Evolutionary conservation across 2,797 vertebrate genomes (phyloP), one percentile per base, ranked within the genome.

Genomic region (Anguilla anguilla): DNA sequence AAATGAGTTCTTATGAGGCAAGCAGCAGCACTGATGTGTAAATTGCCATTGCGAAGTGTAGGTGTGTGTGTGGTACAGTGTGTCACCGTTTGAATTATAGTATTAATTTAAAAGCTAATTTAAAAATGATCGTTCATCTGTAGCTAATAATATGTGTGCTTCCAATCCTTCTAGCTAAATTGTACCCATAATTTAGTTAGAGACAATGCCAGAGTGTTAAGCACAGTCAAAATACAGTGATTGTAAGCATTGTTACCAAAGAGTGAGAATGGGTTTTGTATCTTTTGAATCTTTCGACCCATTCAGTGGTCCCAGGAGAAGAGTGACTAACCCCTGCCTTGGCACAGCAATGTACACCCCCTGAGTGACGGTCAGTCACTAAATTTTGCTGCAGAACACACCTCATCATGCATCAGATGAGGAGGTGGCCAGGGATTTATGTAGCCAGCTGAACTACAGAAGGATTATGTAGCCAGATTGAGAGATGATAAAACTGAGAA

Each of bases 61-160:
- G 79, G 46, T n/a, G 79, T 51, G 74, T 74, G 77, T 77, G 72
- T 25, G 35, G 43, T 82, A 46, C 6, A 19, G 22, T 22, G 79
- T 17, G 22, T 49, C 79, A 51, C 46, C 46, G 1, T 51, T n/a
- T 82, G 31, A 85, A 64, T 59, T n/a, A 43, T 43, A 51, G 79
- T 51, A 82, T 82, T 79, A 46, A 79, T 82, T 82, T 82, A 82
- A 82, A 82, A 82, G 46, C 43, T 82, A 51, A 69, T 69, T 69
- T 9, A 28, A 69, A 69, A 82, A 82, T 82, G 43, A 82, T 51
- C 43, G 51, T 49, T 51, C 22, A 1, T 25, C 79, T n/a, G n/a
- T 49, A 46, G 46, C 46, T 82, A 51, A 82, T 82, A 51, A 51
- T 51, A 82, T 11, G 51, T 49, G 43, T 25, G 51, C 79, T n/a